Percentiles rank a stretch among this genome's conserved stretches.
Evolutionary conservation across 2,797 vertebrate species (phyloP).

Genomic region (Bovichtus variegatus): DNA sequence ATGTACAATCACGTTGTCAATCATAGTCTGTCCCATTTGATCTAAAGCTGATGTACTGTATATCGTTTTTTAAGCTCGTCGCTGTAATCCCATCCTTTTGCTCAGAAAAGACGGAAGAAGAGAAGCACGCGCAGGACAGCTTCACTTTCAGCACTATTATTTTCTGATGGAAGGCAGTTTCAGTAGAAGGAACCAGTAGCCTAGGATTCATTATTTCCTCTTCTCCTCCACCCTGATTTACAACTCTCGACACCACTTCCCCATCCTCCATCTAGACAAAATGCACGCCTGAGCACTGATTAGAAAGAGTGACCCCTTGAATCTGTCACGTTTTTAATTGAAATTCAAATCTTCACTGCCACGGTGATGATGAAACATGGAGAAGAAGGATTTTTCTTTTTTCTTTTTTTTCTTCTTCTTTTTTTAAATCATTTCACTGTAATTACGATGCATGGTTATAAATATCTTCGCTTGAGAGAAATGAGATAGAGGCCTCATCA

Average conservation of each 20-base stretch:
- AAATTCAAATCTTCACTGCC: constrained; percentile 72
- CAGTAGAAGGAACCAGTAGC: constrained; percentile 13
- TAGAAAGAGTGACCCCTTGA: constrained; percentile 69
- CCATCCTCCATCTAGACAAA: constrained; percentile 47
- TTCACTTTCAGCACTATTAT: constrained; percentile 32
- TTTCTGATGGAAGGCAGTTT: constrained; percentile 26
- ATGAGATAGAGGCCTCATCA: constrained; percentile 62
- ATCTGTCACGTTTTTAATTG: constrained; percentile 75
- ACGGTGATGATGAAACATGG: constrained; percentile 65
- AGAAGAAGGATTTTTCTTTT: constrained; percentile 20
- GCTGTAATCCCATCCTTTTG: constrained; percentile 15
- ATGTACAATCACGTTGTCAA: constrained; percentile 23
- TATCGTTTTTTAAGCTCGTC: constrained; percentile 24
- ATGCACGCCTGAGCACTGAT: constrained; percentile 52
- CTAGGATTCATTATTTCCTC: constrained; percentile 51
- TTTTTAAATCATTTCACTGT: constrained; percentile 67
- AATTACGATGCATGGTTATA: constrained; percentile 73
- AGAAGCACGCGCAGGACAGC: constrained; percentile 35
- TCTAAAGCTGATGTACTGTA: not conserved
- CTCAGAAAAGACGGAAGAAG: constrained; percentile 2
- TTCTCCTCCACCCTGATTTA: constrained; percentile 51
- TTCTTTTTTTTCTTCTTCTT: no score
- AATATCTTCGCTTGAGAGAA: constrained; percentile 69
- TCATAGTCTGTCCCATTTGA: constrained; percentile 22
- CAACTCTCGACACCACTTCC: constrained; percentile 23